Conservation (phyloP, 2,888 invertebrate species). For the Linyphia triangularis region DNA sequence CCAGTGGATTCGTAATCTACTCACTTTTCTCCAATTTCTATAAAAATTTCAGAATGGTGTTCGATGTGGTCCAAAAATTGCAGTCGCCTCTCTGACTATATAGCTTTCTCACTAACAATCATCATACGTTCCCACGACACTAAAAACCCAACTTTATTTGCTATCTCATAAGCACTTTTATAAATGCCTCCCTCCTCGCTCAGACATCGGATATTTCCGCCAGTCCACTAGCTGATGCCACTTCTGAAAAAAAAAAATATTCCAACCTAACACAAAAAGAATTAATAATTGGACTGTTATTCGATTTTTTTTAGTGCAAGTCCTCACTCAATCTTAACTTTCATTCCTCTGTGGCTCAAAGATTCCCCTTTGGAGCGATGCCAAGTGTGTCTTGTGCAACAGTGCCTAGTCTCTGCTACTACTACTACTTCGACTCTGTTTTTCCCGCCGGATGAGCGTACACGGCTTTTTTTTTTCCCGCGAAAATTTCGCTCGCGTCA, state of each 20-base stretch:
- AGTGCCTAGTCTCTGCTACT: constrained; percentile 7
- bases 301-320: background rate
- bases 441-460: constrained; percentile 11
- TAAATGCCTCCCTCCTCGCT: too few species aligned
- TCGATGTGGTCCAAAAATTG: too few species aligned
- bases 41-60: too few species aligned
- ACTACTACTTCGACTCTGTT: constrained; percentile 32
- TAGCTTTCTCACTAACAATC: too few species aligned
- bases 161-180: too few species aligned
- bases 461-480: constrained; percentile 10
- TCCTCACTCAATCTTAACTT: background rate
- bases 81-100: too few species aligned
- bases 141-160: too few species aligned
- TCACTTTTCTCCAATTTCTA: too few species aligned
- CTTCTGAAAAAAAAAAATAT: background rate
- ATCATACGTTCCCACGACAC: too few species aligned
- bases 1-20: too few species aligned
- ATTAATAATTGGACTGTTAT: background rate
- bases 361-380: constrained; percentile 27
- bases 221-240: background rate
- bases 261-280: background rate
- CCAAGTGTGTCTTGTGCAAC: constrained; percentile 51
- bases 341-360: background rate
- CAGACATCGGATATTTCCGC: background rate
- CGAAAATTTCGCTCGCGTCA: constrained; percentile 14